phyloP scores from a whole-genome alignment of 2,888 invertebrate genomes.

The Lysandra coridon region DNA sequence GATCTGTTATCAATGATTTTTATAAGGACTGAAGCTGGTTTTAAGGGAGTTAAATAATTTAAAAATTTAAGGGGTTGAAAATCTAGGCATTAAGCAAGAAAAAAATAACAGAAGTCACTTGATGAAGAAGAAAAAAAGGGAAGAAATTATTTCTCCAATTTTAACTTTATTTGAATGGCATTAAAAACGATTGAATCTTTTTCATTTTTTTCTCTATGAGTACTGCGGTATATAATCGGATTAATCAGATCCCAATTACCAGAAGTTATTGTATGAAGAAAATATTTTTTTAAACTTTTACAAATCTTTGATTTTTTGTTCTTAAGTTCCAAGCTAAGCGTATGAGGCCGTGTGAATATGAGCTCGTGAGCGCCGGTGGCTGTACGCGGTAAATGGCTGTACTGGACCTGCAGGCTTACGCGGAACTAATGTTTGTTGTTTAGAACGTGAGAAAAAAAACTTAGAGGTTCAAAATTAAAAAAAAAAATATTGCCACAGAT shows the following conservation, averaged over 20 bases:
- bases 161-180: too few species aligned
- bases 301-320: neutral
- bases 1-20: neutral
- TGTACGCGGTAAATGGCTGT: slow-evolving; percentile 56
- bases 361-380: slow-evolving; percentile 69
- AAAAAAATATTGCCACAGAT: neutral
- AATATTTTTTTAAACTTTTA: neutral
- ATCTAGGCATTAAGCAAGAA: too few species aligned
- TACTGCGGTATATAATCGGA: too few species aligned
- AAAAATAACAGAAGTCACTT: too few species aligned
- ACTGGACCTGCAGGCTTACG: slow-evolving; percentile 47
- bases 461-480: neutral
- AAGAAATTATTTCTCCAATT: too few species aligned
- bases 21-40: neutral
- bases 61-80: too few species aligned
- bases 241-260: too few species aligned
- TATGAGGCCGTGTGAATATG: slow-evolving; percentile 62
- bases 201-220: too few species aligned
- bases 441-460: slow-evolving; percentile 26
- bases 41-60: too few species aligned
- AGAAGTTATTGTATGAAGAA: too few species aligned
- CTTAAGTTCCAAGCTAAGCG: neutral
- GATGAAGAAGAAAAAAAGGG: too few species aligned
- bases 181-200: too few species aligned
- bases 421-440: slow-evolving; percentile 39